Percentiles rank a stretch among this genome's conserved stretches.
Conservation (phyloP, 2,888 invertebrate species). For the Rhimphoctona megacephalus region DNA sequence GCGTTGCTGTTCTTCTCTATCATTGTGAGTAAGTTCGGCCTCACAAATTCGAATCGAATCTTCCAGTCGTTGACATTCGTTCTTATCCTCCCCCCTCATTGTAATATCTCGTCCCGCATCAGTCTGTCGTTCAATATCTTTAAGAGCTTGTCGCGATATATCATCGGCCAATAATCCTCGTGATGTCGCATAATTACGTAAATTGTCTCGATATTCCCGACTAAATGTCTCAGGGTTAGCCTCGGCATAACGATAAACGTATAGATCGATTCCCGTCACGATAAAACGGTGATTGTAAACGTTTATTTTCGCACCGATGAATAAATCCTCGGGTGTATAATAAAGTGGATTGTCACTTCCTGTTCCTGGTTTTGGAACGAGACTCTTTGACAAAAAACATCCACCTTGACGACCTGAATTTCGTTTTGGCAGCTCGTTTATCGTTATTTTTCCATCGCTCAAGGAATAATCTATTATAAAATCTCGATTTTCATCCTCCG, state of each 20-base stretch:
- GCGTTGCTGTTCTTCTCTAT: not conserved
- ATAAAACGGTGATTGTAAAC: constrained; percentile 92
- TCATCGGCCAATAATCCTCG: constrained; percentile 70
- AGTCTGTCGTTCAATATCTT: not conserved
- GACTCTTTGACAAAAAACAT: constrained; percentile 89
- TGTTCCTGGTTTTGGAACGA: constrained; percentile 89
- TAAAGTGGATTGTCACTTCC: constrained; percentile 90
- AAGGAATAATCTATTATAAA: constrained; percentile 92
- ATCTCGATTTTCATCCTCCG: constrained; percentile 91
- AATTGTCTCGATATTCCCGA: constrained; percentile 88
- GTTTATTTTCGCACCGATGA: constrained; percentile 90
- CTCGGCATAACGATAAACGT: constrained; percentile 91
- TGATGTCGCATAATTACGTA: constrained; percentile 89
- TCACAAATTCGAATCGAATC: constrained; percentile 47
- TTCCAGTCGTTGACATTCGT: constrained; percentile 5
- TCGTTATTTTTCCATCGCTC: constrained; percentile 90
- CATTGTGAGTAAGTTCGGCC: constrained; percentile 2
- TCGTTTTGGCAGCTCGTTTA: constrained; percentile 90
- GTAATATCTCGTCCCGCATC: not conserved
- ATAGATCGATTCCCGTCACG: constrained; percentile 91
- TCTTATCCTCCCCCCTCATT: not conserved
- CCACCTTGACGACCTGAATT: constrained; percentile 92
- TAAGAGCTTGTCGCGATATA: constrained; percentile 16
- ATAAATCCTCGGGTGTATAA: constrained; percentile 92
- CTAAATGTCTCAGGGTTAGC: constrained; percentile 91